Conservation (phyloP, 2,113 vertebrate genomes). For the Paedocypris sp. region DNA sequence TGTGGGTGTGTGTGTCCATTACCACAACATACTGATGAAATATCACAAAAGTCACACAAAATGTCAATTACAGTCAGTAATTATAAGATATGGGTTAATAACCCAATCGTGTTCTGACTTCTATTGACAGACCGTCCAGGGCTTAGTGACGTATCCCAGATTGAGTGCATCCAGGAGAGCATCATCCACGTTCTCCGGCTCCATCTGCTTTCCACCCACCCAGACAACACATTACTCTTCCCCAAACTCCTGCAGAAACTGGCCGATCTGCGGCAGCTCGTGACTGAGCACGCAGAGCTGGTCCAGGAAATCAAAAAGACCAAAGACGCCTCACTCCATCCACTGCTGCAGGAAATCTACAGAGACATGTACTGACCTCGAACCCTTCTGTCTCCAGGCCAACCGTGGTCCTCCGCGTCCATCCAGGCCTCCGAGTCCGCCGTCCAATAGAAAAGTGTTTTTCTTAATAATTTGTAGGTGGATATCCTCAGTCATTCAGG, state of each 20-base stretch:
- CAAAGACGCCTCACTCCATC: conserved; percentile 84
- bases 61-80: too few relatives aligned
- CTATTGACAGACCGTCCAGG: conserved; percentile 77
- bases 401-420: not conserved
- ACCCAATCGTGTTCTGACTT: too few relatives aligned
- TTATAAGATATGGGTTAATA: too few relatives aligned
- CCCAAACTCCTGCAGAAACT: conserved; percentile 90
- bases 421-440: too few relatives aligned
- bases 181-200: conserved; percentile 81
- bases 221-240: conserved; percentile 80
- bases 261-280: conserved; percentile 85
- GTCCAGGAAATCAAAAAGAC: conserved; percentile 87
- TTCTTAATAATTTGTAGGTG: too few relatives aligned
- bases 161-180: conserved; percentile 84
- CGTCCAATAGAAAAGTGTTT: too few relatives aligned
- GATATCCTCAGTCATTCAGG: too few relatives aligned
- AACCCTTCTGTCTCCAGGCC: not conserved
- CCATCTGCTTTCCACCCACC: conserved; percentile 82
- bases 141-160: conserved; percentile 71
- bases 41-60: too few relatives aligned
- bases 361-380: conserved; percentile 74
- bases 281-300: conserved; percentile 86
- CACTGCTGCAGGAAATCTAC: conserved; percentile 92
- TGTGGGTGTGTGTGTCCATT: too few relatives aligned
- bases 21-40: too few relatives aligned